Base-by-base conservation (phyloP, 1,140 invertebrate genomes). In the Hesperophylax magnus region DNA sequence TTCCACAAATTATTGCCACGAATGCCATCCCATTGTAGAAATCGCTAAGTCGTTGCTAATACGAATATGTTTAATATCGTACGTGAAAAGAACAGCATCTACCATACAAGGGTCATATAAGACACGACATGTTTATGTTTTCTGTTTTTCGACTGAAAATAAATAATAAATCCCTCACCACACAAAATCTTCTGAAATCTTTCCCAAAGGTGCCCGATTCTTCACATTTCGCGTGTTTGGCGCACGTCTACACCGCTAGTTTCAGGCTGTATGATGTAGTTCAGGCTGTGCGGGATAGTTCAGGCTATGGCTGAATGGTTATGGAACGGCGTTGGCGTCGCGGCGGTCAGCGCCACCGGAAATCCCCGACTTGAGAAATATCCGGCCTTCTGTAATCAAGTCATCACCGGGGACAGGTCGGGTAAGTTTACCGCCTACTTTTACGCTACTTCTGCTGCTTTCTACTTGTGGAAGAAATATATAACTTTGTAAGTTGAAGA, bases 381-480 rank as follows among this genome's bases (percentile, higher is more conserved):
- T 82, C 81, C 81, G 76, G 39, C 24, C 69, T n/a, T 63, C 67
- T 58, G 81, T 82, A 82, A 82, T 82, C 81, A 82, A 78, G 31
- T 82, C 69, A 65, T 81, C 80, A 58, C 15, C 14, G 75, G n/a
- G 80, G 74, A 77, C 74, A 72, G 67, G 63, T 71, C 47, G 71
- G 34, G 71, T 24, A 27, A 31, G 17, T 17, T 65, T 27, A 9
- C 61, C 61, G 61, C 61, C 27, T 65, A 24, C 27, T 65, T 65
- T 65, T 27, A 6, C 61, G 8, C 34, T 39, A 6, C 34, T 39
- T 39, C 6, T 2, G 34, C 34, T 39, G 34, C 34, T 39, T 39
- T 39, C 34, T 39, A 39, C 34, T 39, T 39, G 34, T 6, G 34
- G n/a, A 74, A 74, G 54, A 74, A 39, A 9, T 39, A 39, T 39